Percentiles rank a stretch among this genome's conserved stretches.
These are phyloP conservation scores for Alentia gelatinosa DNA, from an alignment of 2,888 invertebrate species.

Conservation along the genomic window DNA sequence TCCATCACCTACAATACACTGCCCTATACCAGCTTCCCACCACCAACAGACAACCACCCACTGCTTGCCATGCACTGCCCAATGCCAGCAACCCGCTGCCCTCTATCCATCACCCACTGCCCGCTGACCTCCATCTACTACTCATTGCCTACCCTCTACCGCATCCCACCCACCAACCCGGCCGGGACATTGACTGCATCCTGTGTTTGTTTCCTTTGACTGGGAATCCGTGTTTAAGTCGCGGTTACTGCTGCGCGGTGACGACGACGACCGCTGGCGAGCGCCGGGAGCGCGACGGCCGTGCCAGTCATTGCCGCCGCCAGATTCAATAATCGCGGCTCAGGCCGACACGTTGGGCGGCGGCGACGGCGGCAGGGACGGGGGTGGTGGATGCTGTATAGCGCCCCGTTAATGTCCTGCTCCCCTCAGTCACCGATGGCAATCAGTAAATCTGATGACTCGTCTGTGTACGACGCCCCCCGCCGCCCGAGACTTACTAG, in stretches of 20 bases:
- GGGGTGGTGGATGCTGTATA: not conserved
- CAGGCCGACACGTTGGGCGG: not conserved
- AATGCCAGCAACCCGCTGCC: not conserved
- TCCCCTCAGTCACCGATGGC: not conserved
- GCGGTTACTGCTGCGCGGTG: not conserved
- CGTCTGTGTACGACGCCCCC: not conserved
- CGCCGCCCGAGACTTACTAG: not conserved
- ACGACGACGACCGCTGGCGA: not conserved
- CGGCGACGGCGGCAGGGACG: not conserved
- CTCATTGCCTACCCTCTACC: not conserved
- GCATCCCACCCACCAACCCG: not conserved
- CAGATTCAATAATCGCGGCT: conserved; percentile 21
- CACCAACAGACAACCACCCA: too few relatives aligned
- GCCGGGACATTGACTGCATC: not conserved
- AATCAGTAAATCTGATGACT: conserved; percentile 8
- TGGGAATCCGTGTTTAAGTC: conserved; percentile 30
- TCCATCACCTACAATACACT: too few relatives aligned
- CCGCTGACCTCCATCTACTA: not conserved
- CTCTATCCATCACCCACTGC: not conserved
- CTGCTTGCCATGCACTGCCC: too few relatives aligned
- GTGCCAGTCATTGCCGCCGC: not conserved
- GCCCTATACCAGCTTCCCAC: too few relatives aligned
- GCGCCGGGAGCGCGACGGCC: not conserved
- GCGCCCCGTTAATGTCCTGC: not conserved
- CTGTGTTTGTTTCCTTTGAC: conserved; percentile 32